Evolutionary conservation across 2,113 vertebrate genomes (phyloP).

Genomic region (Labrus mixtus): DNA sequence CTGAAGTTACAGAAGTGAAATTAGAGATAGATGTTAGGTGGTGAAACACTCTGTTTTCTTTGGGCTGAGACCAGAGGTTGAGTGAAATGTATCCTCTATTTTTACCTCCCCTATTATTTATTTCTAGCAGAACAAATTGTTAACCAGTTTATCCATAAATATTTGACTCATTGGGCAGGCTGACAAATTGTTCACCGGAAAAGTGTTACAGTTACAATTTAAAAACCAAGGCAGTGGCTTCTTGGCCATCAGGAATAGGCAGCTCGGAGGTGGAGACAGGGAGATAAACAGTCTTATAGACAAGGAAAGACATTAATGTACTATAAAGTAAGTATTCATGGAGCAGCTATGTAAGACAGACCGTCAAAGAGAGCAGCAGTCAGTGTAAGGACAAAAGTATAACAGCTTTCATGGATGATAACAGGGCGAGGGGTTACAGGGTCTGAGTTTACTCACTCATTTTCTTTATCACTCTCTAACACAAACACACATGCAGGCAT

Average conservation of each 20-base stretch:
- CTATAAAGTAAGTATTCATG: slow-evolving; percentile 12
- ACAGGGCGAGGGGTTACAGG: background rate
- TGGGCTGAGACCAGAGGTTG: background rate
- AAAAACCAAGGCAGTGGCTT: slow-evolving; percentile 3
- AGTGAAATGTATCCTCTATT: background rate
- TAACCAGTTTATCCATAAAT: background rate
- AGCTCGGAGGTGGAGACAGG: slow-evolving; percentile 4
- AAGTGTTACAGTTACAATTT: slow-evolving; percentile 17
- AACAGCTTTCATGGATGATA: slow-evolving; percentile 22
- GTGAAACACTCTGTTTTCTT: background rate
- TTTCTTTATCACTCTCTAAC: slow-evolving; percentile 44
- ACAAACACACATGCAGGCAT: slow-evolving; percentile 5
- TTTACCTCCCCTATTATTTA: slow-evolving; percentile 3
- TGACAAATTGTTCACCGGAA: slow-evolving; percentile 6
- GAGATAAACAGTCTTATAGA: slow-evolving; percentile 17
- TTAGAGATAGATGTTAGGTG: background rate
- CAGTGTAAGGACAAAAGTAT: background rate
- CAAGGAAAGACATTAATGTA: slow-evolving; percentile 1
- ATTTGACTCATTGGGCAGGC: background rate
- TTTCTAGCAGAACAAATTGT: background rate
- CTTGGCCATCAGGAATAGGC: background rate
- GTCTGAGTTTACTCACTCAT: slow-evolving; percentile 57
- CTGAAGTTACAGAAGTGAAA: background rate
- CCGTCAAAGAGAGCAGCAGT: background rate
- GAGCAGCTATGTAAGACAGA: background rate